Base-by-base conservation (phyloP, 2,797 vertebrate species). In the Luscinia megarhynchos region DNA sequence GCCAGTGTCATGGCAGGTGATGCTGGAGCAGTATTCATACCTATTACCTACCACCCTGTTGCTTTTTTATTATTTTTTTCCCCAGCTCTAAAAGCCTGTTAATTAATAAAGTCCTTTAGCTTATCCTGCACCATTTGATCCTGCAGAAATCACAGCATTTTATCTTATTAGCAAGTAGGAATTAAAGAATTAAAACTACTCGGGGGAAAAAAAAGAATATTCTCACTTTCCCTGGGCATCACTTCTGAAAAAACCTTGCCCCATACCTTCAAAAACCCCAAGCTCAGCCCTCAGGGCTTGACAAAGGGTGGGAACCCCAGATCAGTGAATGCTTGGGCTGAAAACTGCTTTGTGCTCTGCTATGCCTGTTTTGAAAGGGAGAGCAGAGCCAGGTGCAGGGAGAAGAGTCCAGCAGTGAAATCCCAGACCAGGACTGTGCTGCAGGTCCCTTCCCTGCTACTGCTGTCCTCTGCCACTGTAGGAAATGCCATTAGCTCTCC, bases 111-210 rank as follows among this genome's bases (percentile, higher is more conserved):
- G 34, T 76, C 66, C 64, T 88, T 68, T 55, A 84, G 64, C 58
- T 91, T 94, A 80, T 85, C 64, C 75, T 87, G 67, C 54, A 72
- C 81, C 26, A 89, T 92, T 95, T 95, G 89, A 92, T 96, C 93
- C 82, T 87, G 68, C 68, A 90, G 74, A 93, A 94, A 95, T 95
- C 68, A 90, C 79, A 85, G 61, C 62, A 21, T 93, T 89, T 93
- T 91, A 84, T 94, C 84, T 80, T 90, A 85, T 84, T 94, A 95
- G 62, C 40, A 87, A 87, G 70, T 64, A 73, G 78, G 72, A 95
- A 92, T 96, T 90, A 96, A 95, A 87, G 73, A 79, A 92, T 81
- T 92, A 79, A 94, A 92, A 74, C 66, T 76, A 48, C 66, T 88
- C 38, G 34, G 12, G 34, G 12, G 2, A 4, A 48, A 51, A 41